Evolutionary conservation across 2,113 vertebrate genomes (phyloP).

Genomic region (Apus apus): DNA sequence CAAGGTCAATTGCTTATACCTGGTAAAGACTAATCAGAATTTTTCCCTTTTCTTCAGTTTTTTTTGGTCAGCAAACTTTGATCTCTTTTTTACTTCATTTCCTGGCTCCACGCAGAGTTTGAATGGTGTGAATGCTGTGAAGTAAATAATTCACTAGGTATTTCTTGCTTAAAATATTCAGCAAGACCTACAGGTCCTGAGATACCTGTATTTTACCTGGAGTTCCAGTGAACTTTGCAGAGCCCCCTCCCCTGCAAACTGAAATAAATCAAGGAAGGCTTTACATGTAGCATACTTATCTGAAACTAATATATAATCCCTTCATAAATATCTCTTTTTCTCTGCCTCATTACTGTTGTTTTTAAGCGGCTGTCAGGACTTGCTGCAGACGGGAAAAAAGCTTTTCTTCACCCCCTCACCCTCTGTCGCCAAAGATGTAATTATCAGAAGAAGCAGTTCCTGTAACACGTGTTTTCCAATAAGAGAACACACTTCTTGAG

Average conservation of each 20-base stretch:
- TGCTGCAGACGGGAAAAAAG: slow-evolving; percentile 66
- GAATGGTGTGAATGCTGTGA: not conserved
- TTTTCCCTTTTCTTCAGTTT: not conserved
- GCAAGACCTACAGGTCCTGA: not conserved
- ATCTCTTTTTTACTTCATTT: not conserved
- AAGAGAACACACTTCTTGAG: not conserved
- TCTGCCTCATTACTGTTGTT: slow-evolving; percentile 25
- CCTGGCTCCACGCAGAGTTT: not conserved
- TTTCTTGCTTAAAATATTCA: not conserved
- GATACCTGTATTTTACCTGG: not conserved
- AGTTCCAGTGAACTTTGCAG: not conserved
- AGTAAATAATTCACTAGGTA: not conserved
- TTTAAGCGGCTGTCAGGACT: slow-evolving; percentile 42
- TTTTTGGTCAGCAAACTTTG: not conserved
- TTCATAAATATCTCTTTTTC: slow-evolving; percentile 1
- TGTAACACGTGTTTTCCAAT: slow-evolving; percentile 17
- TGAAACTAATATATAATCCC: not conserved
- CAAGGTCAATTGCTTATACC: not conserved
- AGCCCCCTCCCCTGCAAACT: not conserved
- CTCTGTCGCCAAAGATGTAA: slow-evolving; percentile 52
- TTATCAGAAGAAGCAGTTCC: slow-evolving; percentile 58
- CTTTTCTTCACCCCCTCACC: slow-evolving; percentile 68
- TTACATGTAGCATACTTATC: not conserved
- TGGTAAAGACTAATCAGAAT: not conserved
- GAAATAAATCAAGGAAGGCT: not conserved